A percentile compares a stretch with the other conserved stretches of the same genome.
Conservation (phyloP, 23 tunicate species). For the Halocynthia roretzi region DNA sequence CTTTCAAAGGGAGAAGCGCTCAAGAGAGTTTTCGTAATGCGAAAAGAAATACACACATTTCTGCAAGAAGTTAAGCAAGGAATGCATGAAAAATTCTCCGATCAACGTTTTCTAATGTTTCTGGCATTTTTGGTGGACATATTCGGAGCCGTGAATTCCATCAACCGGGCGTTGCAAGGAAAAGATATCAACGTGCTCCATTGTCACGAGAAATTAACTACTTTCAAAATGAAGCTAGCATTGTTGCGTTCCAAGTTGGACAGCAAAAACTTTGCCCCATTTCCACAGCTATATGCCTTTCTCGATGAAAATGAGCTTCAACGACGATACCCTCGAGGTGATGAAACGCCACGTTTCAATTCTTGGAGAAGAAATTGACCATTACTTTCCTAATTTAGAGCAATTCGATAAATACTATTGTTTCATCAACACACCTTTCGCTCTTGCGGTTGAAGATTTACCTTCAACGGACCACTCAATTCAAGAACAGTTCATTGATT, state of each 20-base stretch:
- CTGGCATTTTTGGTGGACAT: slow-evolving; percentile 60
- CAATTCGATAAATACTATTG: slow-evolving; percentile 19
- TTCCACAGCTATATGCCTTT: slow-evolving; percentile 29
- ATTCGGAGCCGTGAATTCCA: slow-evolving; percentile 42
- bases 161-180: slow-evolving; percentile 50
- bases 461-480: slow-evolving; percentile 21
- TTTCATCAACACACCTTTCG: slow-evolving; percentile 31
- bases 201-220: slow-evolving; percentile 41
- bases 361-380: slow-evolving; percentile 39
- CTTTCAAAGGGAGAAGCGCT: not conserved
- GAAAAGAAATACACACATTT: slow-evolving; percentile 21
- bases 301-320: slow-evolving; percentile 55
- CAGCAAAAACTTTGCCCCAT: slow-evolving; percentile 14
- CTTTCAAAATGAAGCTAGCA: slow-evolving; percentile 32
- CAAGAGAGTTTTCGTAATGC: not conserved
- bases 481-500: slow-evolving; percentile 45
- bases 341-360: slow-evolving; percentile 33
- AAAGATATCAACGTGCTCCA: slow-evolving; percentile 39
- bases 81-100: slow-evolving; percentile 32
- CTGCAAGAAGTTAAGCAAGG: slow-evolving; percentile 36
- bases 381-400: slow-evolving; percentile 6
- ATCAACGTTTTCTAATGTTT: slow-evolving; percentile 37
- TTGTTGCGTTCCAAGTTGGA: slow-evolving; percentile 45
- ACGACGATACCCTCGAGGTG: slow-evolving; percentile 28
- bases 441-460: slow-evolving; percentile 15